phyloP scores from a whole-genome alignment of 2,888 invertebrate species.

The Liodrosophila aerea region DNA sequence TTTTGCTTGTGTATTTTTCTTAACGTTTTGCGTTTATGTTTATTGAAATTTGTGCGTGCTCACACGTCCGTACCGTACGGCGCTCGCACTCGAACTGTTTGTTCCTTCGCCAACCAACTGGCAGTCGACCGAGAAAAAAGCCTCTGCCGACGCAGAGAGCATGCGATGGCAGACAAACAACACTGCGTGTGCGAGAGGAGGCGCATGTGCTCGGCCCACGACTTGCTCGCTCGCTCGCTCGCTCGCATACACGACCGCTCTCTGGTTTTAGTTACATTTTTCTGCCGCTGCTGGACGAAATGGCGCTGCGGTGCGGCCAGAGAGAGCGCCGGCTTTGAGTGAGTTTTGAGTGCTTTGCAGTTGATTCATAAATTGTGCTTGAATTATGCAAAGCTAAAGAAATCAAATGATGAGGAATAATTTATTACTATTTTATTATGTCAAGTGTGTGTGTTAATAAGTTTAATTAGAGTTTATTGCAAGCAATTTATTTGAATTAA shows the following conservation, averaged over 20 bases:
- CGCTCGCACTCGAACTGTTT: constrained; percentile 82
- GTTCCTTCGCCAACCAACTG: constrained; percentile 22
- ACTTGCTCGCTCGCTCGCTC: constrained; percentile 11
- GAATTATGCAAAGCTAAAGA: constrained; percentile 9
- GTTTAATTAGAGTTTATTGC: too few species aligned
- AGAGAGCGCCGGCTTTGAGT: constrained; percentile 31
- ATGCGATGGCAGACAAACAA: constrained; percentile 22
- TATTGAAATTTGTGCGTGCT: constrained; percentile 68
- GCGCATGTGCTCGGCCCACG: constrained; percentile 45
- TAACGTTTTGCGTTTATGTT: constrained; percentile 61
- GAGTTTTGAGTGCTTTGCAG: constrained; percentile 23
- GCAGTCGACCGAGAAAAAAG: constrained; percentile 20
- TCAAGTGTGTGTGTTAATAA: too few species aligned
- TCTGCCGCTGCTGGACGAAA: constrained; percentile 34
- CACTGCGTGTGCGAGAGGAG: too few species aligned
- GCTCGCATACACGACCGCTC: constrained; percentile 1
- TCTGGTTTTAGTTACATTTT: constrained; percentile 42
- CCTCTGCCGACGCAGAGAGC: constrained; percentile 8
- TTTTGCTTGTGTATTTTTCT: constrained; percentile 25
- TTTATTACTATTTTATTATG: not conserved
- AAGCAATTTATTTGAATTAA: too few species aligned
- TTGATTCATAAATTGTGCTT: constrained; percentile 21
- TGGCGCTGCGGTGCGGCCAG: constrained; percentile 57
- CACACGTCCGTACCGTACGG: constrained; percentile 81
- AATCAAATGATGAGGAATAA: not conserved